Conservation (phyloP, 2,888 invertebrate genomes). For the Tenthredo mesomela region DNA sequence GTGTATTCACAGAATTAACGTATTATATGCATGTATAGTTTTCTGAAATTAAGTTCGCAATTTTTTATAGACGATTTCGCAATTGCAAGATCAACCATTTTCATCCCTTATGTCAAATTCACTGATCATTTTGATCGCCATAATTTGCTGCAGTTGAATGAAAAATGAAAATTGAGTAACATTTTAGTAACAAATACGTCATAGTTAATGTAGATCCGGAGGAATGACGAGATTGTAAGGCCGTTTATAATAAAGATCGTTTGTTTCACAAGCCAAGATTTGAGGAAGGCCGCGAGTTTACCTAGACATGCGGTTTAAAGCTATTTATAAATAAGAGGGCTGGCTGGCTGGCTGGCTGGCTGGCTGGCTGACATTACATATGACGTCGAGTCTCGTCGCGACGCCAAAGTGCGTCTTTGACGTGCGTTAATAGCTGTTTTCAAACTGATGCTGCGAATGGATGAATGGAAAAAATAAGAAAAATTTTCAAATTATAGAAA, state of each 20-base stretch:
- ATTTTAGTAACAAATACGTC: too few species aligned
- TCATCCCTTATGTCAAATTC: neutral
- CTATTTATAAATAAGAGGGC: slow-evolving; percentile 18
- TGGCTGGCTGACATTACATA: neutral
- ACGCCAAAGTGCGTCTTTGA: neutral
- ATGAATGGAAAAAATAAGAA: neutral
- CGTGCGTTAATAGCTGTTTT: slow-evolving; percentile 5
- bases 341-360: neutral
- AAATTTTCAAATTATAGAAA: neutral
- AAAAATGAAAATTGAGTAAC: too few species aligned
- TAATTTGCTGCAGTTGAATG: too few species aligned
- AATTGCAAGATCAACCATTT: neutral
- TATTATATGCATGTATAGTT: neutral
- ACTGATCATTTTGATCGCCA: neutral
- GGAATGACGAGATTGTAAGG: neutral
- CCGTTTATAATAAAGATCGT: slow-evolving; percentile 3
- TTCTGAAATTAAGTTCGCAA: neutral
- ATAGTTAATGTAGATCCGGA: neutral
- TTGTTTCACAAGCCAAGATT: slow-evolving; percentile 11
- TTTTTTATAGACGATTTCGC: neutral
- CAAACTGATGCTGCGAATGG: neutral
- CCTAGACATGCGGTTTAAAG: slow-evolving; percentile 3
- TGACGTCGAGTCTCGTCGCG: neutral
- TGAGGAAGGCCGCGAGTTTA: slow-evolving; percentile 19
- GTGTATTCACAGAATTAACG: neutral